phyloP scores from a whole-genome alignment of 1,140 invertebrate species.

The Thaumatotibia leucotreta region DNA sequence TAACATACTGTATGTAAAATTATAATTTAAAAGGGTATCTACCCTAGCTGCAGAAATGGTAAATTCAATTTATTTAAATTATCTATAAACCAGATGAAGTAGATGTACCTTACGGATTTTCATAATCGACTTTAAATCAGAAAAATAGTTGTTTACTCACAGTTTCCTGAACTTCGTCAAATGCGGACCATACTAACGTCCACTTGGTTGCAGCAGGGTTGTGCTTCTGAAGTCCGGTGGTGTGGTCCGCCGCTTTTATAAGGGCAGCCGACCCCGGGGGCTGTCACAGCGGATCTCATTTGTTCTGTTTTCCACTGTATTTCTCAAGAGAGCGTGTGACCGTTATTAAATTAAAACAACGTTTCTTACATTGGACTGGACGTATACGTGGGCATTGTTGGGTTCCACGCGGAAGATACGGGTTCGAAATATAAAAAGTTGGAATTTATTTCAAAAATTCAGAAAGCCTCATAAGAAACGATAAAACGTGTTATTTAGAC shows the following conservation, averaged over 20 bases:
- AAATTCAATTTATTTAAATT: too few relatives aligned
- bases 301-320: constrained; percentile 36
- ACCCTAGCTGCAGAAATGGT: too few relatives aligned
- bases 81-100: too few relatives aligned
- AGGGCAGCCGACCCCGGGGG: constrained; percentile 44
- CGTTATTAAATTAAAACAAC: constrained; percentile 73
- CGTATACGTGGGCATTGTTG: constrained; percentile 14
- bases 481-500: too few relatives aligned
- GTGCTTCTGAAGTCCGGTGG: constrained; percentile 17
- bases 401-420: neutral
- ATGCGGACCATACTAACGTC: constrained; percentile 12
- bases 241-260: constrained; percentile 31
- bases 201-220: neutral
- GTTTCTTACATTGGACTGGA: constrained; percentile 43
- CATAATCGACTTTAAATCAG: too few relatives aligned
- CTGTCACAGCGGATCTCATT: constrained; percentile 45
- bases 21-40: too few relatives aligned
- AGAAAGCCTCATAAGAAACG: too few relatives aligned
- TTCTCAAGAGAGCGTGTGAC: constrained; percentile 39
- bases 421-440: neutral
- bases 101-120: too few relatives aligned
- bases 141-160: constrained; percentile 17
- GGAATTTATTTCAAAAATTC: too few relatives aligned
- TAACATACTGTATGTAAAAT: too few relatives aligned
- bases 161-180: neutral